Percentiles rank a stretch among this genome's conserved stretches.
These are phyloP conservation scores for Entomobrya multifasciata DNA, from an alignment of 2,888 invertebrate genomes.

Conservation along the genomic window DNA sequence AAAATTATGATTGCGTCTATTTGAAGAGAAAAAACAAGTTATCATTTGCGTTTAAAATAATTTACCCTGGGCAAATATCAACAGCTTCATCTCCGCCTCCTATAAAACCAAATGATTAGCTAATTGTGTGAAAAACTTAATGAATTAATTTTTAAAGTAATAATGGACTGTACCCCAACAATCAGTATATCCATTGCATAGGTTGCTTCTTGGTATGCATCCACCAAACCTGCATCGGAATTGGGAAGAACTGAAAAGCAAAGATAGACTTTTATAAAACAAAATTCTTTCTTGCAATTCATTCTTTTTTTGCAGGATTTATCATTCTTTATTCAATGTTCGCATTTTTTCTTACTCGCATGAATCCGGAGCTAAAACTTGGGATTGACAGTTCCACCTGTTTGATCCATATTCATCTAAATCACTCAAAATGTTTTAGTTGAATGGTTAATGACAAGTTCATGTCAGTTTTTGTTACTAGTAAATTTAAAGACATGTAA, in stretches of 20 bases:
- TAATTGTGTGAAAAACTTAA: neutral
- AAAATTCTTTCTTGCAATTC: neutral
- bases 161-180: slow-evolving; percentile 72
- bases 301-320: neutral
- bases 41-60: neutral
- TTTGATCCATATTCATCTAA: slow-evolving; percentile 48
- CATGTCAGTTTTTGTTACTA: too few species aligned
- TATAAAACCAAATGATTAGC: slow-evolving; percentile 1
- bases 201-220: slow-evolving; percentile 69
- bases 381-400: slow-evolving; percentile 46
- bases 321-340: neutral
- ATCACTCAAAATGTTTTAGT: neutral
- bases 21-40: too few species aligned
- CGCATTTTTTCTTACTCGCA: slow-evolving; percentile 73
- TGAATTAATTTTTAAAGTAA: too few species aligned
- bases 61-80: slow-evolving; percentile 73
- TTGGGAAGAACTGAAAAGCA: slow-evolving; percentile 70
- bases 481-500: too few species aligned
- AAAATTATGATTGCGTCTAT: too few species aligned
- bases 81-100: slow-evolving; percentile 78
- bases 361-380: slow-evolving; percentile 26
- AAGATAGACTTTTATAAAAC: neutral
- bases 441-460: too few species aligned
- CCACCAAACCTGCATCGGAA: slow-evolving; percentile 78
- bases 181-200: slow-evolving; percentile 75